phyloP scores from a whole-genome alignment of 1,140 invertebrate genomes.

The Anoplophora glabripennis region DNA sequence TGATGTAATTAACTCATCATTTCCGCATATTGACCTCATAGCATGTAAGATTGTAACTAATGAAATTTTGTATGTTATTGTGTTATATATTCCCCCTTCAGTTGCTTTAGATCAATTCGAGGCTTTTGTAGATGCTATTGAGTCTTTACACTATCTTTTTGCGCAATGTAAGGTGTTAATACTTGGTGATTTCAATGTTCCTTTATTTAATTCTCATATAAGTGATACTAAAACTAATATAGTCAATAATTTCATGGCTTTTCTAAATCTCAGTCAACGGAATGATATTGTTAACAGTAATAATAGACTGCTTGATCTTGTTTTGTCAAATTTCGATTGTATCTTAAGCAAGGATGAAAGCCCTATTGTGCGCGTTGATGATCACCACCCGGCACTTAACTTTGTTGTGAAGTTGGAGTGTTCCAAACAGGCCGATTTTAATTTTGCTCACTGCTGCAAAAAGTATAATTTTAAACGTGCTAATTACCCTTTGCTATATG shows the following conservation, averaged over 20 bases:
- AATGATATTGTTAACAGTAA: not conserved
- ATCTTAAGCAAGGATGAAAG: not conserved
- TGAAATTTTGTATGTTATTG: not conserved
- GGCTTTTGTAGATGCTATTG: not conserved
- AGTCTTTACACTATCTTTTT: not conserved
- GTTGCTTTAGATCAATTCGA: not conserved
- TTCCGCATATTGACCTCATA: not conserved
- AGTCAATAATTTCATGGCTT: not conserved
- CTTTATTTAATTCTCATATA: not conserved
- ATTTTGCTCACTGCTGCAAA: not conserved
- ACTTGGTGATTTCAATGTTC: conserved; percentile 1
- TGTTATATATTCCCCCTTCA: not conserved
- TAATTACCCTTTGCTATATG: conserved; percentile 5
- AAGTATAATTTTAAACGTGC: not conserved
- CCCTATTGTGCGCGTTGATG: not conserved
- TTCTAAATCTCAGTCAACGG: not conserved
- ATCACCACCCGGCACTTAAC: conserved; percentile 5
- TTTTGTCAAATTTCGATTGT: conserved; percentile 2
- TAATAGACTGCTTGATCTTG: conserved; percentile 9
- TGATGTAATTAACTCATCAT: not conserved
- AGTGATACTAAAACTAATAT: not conserved
- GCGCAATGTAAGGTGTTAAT: conserved; percentile 4
- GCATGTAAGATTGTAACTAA: conserved; percentile 2
- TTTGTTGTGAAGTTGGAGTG: not conserved
- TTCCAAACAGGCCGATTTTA: not conserved